phyloP scores from a whole-genome alignment of 2,113 vertebrate species.

The Bolborhynchus lineola region DNA sequence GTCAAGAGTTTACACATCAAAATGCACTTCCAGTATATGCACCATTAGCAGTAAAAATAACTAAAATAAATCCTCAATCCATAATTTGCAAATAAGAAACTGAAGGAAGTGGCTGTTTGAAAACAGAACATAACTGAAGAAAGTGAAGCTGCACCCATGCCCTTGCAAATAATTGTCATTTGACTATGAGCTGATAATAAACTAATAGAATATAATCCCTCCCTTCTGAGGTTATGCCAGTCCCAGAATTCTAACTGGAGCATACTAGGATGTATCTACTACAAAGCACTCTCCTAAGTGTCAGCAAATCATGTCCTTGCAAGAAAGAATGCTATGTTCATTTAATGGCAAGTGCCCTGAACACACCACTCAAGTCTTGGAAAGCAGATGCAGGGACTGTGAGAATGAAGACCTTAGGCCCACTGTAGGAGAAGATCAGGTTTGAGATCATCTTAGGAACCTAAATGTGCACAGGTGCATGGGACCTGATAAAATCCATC shows the following conservation, averaged over 20 bases:
- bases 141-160: not conserved
- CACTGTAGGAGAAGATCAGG: not conserved
- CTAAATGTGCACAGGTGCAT: not conserved
- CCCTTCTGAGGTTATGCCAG: not conserved
- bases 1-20: not conserved
- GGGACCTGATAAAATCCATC: not conserved
- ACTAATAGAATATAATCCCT: not conserved
- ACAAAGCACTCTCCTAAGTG: not conserved
- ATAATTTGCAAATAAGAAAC: not conserved
- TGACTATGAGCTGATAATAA: not conserved
- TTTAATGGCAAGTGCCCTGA: not conserved
- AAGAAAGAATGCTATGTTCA: not conserved
- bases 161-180: not conserved
- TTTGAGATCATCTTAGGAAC: not conserved
- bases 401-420: not conserved
- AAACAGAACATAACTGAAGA: not conserved
- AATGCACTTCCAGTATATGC: not conserved
- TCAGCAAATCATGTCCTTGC: not conserved
- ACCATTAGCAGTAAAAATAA: not conserved
- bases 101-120: not conserved
- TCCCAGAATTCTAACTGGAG: not conserved
- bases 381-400: not conserved
- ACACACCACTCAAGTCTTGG: not conserved
- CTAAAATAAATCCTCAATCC: not conserved
- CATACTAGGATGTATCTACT: not conserved